phyloP scores from a whole-genome alignment of 2,888 invertebrate species.

The Cosmopolites sordidus region DNA sequence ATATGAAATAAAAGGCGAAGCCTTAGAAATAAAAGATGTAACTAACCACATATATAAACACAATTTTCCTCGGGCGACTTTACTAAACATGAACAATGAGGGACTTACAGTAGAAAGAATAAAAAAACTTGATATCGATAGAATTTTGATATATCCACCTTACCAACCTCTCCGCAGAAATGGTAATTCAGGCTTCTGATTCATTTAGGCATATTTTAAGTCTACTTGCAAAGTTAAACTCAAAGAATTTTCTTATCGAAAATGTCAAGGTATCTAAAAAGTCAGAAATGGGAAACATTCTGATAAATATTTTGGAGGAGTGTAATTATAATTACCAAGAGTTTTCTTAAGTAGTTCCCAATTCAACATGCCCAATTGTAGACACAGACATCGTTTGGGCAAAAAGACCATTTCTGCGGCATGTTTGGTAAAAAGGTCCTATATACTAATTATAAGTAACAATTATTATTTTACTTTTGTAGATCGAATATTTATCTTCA shows the following conservation, averaged over 20 bases:
- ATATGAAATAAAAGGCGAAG: constrained; percentile 62
- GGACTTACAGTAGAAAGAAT: constrained; percentile 65
- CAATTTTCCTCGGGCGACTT: constrained; percentile 68
- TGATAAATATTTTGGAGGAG: constrained; percentile 60
- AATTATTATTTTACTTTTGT: constrained; percentile 17
- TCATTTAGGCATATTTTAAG: constrained; percentile 75
- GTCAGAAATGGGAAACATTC: constrained; percentile 67
- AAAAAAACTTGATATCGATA: constrained; percentile 62
- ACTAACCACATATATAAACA: constrained; percentile 74
- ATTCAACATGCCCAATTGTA: constrained; percentile 85
- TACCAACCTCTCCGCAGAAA: constrained; percentile 95
- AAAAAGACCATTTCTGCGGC: constrained; percentile 50
- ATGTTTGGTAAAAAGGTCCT: constrained; percentile 36
- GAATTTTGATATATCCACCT: constrained; percentile 93
- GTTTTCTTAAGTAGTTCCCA: constrained; percentile 79
- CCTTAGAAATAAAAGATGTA: constrained; percentile 83
- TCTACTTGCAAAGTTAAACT: constrained; percentile 59
- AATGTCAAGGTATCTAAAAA: constrained; percentile 95
- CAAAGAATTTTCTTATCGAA: constrained; percentile 81
- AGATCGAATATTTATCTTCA: constrained; percentile 33
- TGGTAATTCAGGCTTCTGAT: constrained; percentile 70
- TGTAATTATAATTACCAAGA: constrained; percentile 73
- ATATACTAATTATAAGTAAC: neutral
- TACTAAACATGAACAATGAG: constrained; percentile 73
- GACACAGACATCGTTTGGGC: constrained; percentile 83